Evolutionary conservation across 2,888 invertebrate genomes (phyloP), one percentile per base, ranked within the genome.

Genomic region (Eilema caniola): DNA sequence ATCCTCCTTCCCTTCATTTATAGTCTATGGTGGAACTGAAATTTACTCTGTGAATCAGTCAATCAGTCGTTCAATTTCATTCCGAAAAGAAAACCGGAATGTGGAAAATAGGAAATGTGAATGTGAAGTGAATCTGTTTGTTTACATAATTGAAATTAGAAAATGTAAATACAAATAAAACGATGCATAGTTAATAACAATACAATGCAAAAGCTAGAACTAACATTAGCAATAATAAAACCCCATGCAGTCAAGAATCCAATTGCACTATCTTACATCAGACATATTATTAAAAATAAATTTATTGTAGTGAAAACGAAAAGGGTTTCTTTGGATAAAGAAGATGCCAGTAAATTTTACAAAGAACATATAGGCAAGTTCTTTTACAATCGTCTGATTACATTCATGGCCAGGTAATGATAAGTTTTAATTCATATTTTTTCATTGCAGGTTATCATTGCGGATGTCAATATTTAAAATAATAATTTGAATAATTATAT

Each of bases 141-240:
- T 66, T 66, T 66, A 66, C 66, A 69, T 61, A 61, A 62, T 62
- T 59, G 12, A 41, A 23, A 64, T 56, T 66, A 23, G 47, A 66
- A 66, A 66, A 66, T 31, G 41, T 28, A 64, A 31, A 23, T 56
- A 65, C 31, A 33, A 57, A 56, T 65, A 10, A 56, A 57, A 14
- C 12, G 7, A 33, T 16, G n/a, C 28, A 60, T 60, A 37, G 20
- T 1, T 57, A 56, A 59, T 33, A 47, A 62, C 57, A 16, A 62
- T 62, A 86, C 61, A 76, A 95, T 94, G 95, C 88, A 89, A 72
- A 94, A 90, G 85, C 87, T 97, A 83, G 95, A 98, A 93, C 92
- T 98, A 83, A 98, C 99, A 28, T 93, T 99, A 79, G 98, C 98
- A 5, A 96, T 99, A 78, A 95, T 99, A 72, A 99, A 99, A 89